Conservation (phyloP, 2,888 invertebrate genomes). For the Ypsolopha sequella region DNA sequence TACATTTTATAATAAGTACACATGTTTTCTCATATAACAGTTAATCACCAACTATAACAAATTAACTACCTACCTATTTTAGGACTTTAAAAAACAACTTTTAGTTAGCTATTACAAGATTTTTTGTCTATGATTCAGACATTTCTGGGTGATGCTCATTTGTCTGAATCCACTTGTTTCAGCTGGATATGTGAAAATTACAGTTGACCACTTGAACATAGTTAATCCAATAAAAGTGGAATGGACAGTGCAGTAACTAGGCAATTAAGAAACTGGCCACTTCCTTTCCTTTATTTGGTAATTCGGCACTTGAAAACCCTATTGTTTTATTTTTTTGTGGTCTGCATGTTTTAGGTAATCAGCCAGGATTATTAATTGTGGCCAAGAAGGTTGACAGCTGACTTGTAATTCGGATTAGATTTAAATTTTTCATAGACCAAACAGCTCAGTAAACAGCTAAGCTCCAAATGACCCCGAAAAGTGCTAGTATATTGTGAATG, state of each 20-base stretch:
- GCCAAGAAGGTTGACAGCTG: neutral
- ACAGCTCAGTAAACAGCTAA: slow-evolving; percentile 33
- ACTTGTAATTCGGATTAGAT: neutral
- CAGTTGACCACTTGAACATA: neutral
- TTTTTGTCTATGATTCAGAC: too few species aligned
- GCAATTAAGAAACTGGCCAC: neutral
- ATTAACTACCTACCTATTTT: too few species aligned
- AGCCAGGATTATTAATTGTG: neutral
- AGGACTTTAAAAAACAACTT: too few species aligned
- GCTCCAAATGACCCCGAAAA: slow-evolving; percentile 57
- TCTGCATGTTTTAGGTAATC: neutral
- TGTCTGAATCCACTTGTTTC: neutral
- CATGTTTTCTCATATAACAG: too few species aligned
- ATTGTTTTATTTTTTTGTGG: slow-evolving; percentile 12
- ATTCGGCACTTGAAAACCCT: neutral
- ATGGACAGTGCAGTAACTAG: slow-evolving; percentile 6
- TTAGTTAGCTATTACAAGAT: neutral
- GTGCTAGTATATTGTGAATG: slow-evolving; percentile 64
- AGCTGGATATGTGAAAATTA: neutral
- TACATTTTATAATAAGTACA: too few species aligned
- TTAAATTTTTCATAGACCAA: slow-evolving; percentile 30
- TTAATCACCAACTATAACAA: neutral
- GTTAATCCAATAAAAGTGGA: slow-evolving; percentile 7
- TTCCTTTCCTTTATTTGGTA: too few species aligned
- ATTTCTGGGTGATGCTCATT: neutral